Evolutionary conservation across 2,113 vertebrate species (phyloP).

Genomic region (Nothobranchius furzeri): DNA sequence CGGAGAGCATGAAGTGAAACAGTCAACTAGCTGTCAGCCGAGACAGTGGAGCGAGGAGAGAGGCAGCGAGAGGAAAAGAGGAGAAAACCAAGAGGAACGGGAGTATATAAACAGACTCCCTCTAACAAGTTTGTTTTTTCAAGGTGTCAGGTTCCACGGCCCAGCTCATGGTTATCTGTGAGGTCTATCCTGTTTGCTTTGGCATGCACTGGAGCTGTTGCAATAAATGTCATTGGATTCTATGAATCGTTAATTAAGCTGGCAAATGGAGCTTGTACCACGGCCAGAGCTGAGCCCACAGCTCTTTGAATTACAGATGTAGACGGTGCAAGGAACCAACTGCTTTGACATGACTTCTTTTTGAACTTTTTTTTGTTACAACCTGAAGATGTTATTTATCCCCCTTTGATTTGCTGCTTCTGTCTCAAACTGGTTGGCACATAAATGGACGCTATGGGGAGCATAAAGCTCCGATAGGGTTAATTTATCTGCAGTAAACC

Average conservation of each 20-base stretch:
- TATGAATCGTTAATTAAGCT: constrained; percentile 79
- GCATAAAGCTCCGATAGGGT: constrained; percentile 56
- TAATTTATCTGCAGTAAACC: constrained; percentile 49
- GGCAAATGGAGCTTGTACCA: constrained; percentile 80
- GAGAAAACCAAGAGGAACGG: constrained; percentile 34
- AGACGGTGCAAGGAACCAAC: constrained; percentile 57
- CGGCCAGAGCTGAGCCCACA: constrained; percentile 68
- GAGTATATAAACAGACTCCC: constrained; percentile 72
- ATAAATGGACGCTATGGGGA: constrained; percentile 53
- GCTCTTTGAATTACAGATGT: constrained; percentile 72
- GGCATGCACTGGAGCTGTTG: constrained; percentile 56
- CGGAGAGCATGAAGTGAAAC: constrained; percentile 72
- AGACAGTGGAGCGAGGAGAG: constrained; percentile 69
- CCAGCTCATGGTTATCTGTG: constrained; percentile 72
- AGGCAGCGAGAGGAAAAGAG: constrained; percentile 19
- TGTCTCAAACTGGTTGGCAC: constrained; percentile 53
- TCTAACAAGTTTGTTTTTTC: constrained; percentile 78
- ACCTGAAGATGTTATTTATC: constrained; percentile 48
- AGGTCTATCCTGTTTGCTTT: constrained; percentile 76
- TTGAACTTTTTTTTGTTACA: constrained; percentile 52
- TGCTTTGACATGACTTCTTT: constrained; percentile 44
- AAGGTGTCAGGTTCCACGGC: constrained; percentile 71
- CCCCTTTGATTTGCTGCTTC: constrained; percentile 49
- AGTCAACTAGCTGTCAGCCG: constrained; percentile 75
- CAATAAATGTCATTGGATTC: constrained; percentile 74